Base-by-base conservation (phyloP, 2,113 vertebrate genomes). In the Crypturellus undulatus region DNA sequence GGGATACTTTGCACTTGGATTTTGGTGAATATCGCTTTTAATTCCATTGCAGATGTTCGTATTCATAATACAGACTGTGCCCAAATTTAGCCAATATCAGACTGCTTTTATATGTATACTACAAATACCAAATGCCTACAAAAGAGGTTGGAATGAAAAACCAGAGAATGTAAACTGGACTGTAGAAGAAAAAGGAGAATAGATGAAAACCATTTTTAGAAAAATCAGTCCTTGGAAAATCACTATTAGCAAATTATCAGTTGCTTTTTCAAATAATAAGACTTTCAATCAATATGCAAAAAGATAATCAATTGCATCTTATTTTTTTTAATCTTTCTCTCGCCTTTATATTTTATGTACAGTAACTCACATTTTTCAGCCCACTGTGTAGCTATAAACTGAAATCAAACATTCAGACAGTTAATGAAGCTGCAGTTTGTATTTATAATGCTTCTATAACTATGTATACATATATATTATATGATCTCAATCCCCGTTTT, bases 61-160 rank as follows among this genome's bases (percentile, higher is more conserved):
- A 95, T 96, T 96, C 96, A 97, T 92, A 93, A 90, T 90, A 96
- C 5, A 36, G 72, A 86, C 62, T 84, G 36, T 81, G 80, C 85
- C 90, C 94, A 96, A 93, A 97, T 96, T 96, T 96, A 95, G 93
- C 94, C 88, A 95, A 93, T 92, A 93, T 86, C 83, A 89, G 84
- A 91, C 83, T 94, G 90, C 67, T 86, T 95, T 94, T 93, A 60
- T 81, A 84, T 25, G 10, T 87, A 79, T 49, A 56, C 45, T 30
- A 43, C 42, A 36, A 78, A 70, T 79, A 87, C 38, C 42, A 91
- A 69, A 87, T 6, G 32, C 89, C 58, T 92, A 87, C 71, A 65
- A 89, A 91, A 82, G 32, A 45, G 75, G 6, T 17, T 73, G 16
- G 51, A 69, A 87, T 47, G 26, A 52, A 87, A 60, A 32, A 94